These are phyloP conservation scores for Salvelinus fontinalis DNA, from an alignment of 2,113 vertebrate species.

Conservation along the genomic window DNA sequence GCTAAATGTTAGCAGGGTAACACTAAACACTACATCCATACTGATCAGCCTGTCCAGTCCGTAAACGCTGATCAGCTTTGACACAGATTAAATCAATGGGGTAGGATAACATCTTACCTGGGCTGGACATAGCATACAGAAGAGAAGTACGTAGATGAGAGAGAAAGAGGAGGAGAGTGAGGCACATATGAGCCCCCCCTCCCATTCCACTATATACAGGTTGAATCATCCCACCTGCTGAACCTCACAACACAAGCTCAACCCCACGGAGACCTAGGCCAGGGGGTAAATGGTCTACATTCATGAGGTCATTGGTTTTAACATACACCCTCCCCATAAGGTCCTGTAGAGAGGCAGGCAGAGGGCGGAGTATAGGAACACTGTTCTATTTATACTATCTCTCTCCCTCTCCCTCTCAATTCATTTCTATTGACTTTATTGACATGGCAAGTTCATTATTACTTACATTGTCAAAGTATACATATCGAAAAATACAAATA, in stretches of 20 bases:
- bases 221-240: conserved; percentile 44
- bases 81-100: conserved; percentile 32
- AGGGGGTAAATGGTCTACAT: conserved; percentile 11
- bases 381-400: conserved; percentile 41
- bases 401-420: background rate
- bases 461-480: too few relatives aligned
- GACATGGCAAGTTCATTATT: too few relatives aligned
- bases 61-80: background rate
- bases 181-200: conserved; percentile 27
- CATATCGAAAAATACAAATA: too few relatives aligned
- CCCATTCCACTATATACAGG: conserved; percentile 17
- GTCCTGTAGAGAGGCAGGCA: background rate
- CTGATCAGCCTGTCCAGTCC: too few relatives aligned
- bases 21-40: conserved; percentile 25
- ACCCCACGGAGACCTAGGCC: background rate
- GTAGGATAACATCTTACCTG: conserved; percentile 6
- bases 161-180: conserved; percentile 20
- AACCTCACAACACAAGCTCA: conserved; percentile 20
- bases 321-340: background rate
- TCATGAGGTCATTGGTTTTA: conserved; percentile 15
- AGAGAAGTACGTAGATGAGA: conserved; percentile 44
- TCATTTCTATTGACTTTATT: too few relatives aligned
- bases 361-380: conserved; percentile 36
- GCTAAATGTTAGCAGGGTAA: conserved; percentile 49
- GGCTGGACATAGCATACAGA: conserved; percentile 9